Conservation (phyloP, 37 sponge, comb jelly and placozoan species). For the Theonella swinhoei region DNA sequence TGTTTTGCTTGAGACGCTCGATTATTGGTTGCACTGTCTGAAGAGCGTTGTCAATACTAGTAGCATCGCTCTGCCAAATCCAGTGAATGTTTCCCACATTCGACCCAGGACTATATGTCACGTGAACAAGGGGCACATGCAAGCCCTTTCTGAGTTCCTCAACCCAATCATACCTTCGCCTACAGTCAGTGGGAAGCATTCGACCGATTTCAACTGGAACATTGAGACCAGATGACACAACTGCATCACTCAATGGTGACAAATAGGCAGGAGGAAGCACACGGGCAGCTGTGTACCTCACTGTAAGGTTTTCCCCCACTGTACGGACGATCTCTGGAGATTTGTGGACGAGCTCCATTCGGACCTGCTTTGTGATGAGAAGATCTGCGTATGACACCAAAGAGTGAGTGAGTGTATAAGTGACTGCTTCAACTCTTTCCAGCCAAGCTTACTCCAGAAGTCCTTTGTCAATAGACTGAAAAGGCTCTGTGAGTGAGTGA, state of each 20-base stretch:
- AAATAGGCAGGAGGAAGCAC: background rate
- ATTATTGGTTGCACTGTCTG: constrained; percentile 7
- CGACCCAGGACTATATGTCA: constrained; percentile 14
- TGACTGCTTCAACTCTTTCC: too few relatives aligned
- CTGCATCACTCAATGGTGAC: background rate
- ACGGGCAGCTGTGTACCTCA: background rate
- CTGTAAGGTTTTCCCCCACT: too few relatives aligned
- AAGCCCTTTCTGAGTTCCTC: constrained; percentile 21
- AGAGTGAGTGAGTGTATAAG: too few relatives aligned
- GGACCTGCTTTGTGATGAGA: too few relatives aligned
- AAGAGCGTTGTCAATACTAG: constrained; percentile 22
- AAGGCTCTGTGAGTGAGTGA: too few relatives aligned
- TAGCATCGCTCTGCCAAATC: constrained; percentile 23
- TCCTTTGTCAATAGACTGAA: too few relatives aligned
- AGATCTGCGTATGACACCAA: too few relatives aligned
- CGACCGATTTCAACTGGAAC: background rate
- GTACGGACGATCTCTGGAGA: too few relatives aligned
- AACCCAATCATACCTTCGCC: constrained; percentile 20
- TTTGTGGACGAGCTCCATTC: too few relatives aligned
- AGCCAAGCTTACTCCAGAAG: too few relatives aligned
- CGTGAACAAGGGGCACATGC: constrained; percentile 10
- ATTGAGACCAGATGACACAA: background rate
- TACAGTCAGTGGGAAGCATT: constrained; percentile 15
- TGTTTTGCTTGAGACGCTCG: constrained; percentile 14
- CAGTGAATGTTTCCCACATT: constrained; percentile 26